Percentiles rank a stretch among this genome's conserved stretches.
Conservation (phyloP, 2,888 invertebrate genomes). For the Tigriopus californicus region DNA sequence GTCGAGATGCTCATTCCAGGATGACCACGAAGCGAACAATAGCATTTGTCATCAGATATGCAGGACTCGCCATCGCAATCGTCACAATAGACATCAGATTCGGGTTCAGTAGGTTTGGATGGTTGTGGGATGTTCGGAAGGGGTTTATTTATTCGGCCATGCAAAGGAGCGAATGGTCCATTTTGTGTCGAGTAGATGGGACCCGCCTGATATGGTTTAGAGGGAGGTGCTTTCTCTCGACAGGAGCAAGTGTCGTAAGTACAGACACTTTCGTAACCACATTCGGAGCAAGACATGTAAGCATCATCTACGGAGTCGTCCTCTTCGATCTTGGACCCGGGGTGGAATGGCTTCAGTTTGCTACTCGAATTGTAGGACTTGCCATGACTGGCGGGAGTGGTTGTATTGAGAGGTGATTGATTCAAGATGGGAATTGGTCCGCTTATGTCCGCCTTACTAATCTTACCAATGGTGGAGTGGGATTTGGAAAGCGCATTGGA, state of each 20-base stretch:
- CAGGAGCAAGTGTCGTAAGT: background rate
- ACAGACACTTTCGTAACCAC: constrained; percentile 10
- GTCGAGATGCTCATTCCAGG: background rate
- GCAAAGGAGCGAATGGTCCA: background rate
- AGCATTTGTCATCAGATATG: constrained; percentile 30
- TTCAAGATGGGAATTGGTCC: no score
- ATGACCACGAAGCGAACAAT: constrained; percentile 23
- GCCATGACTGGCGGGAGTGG: background rate
- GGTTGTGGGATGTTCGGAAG: background rate
- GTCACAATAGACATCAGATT: constrained; percentile 30
- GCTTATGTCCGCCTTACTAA: background rate
- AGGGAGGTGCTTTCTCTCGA: background rate
- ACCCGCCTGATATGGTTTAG: background rate
- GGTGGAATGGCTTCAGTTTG: background rate
- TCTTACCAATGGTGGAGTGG: background rate
- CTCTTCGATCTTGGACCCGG: background rate
- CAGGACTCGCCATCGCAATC: constrained; percentile 71
- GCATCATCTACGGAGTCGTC: constrained; percentile 45
- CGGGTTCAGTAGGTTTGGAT: background rate
- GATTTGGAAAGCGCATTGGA: no score
- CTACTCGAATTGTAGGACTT: background rate
- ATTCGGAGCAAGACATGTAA: constrained; percentile 4
- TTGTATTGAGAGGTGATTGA: background rate
- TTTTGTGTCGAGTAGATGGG: background rate
- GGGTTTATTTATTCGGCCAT: background rate